Base-by-base conservation (phyloP, 2,113 vertebrate species). In the Grus americana region DNA sequence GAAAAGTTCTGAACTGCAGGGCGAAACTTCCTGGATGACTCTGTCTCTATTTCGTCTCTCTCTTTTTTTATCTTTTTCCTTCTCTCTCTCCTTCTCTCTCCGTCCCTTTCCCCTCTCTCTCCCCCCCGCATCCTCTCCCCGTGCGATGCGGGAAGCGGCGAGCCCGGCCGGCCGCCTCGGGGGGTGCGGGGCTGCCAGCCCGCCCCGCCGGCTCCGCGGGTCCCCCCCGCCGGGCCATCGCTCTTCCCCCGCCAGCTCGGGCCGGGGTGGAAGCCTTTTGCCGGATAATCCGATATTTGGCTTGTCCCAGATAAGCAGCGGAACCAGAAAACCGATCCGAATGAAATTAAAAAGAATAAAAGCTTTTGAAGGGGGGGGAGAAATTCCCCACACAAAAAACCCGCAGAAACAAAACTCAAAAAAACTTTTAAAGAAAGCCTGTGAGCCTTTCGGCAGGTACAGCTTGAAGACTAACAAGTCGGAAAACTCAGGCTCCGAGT, bases 361-460 rank as follows among this genome's bases (percentile, higher is more conserved):
- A 17, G 5, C 0, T 15, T 40, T 44, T 11, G 18, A 50, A 17
- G 7, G 40, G 40, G 12, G 12, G 12, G 12, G 12, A 42, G 12
- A 42, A 42, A 42, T 42, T 42, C 40, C 40, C 40, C 40, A 7
- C 50, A 15, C 1, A 38, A 9, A 40, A 46, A 27, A 14, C 9
- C 4, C 19, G 5, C 17, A 9, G 44, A 55, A 24, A 12, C 3
- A 15, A 54, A 61, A 42, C 3, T 0, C 1, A 9, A 3, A 15
- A 34, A n/a, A 26, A 20, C 3, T 1, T 50, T 87, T 36, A 10
- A 32, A 54, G 22, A 15, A 71, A 44, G 10, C 26, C 46, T 21
- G 17, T 11, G 24, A 18, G 42, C 15, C 50, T 84, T 89, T 82
- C 12, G 17, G 22, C 40, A 44, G 52, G 32, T 40, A 4, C 26